Percentiles rank a stretch among this genome's conserved stretches.
phyloP scores from a whole-genome alignment of 2,113 vertebrate genomes.

The Hylia prasina region DNA sequence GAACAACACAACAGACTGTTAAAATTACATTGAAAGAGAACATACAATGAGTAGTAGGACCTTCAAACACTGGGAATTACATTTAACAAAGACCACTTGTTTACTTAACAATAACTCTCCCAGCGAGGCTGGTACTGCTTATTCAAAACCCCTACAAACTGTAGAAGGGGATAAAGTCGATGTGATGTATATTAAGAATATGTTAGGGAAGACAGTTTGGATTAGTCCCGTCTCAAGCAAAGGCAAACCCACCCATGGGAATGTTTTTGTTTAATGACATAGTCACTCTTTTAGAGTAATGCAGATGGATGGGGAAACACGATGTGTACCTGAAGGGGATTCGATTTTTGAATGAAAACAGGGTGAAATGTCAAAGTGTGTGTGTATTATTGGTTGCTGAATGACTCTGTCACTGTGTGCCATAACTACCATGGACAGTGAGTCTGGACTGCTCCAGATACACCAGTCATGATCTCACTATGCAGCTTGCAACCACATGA shows the following conservation, averaged over 20 bases:
- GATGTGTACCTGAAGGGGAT: not conserved
- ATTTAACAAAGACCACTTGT: not conserved
- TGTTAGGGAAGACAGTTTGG: not conserved
- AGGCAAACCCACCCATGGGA: rapidly evolving
- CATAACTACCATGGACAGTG: not conserved
- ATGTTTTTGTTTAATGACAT: too few relatives aligned
- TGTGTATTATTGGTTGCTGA: too few relatives aligned
- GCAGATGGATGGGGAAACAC: not conserved
- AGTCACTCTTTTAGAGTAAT: too few relatives aligned
- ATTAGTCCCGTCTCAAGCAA: not conserved
- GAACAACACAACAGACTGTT: not conserved
- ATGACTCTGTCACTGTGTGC: not conserved
- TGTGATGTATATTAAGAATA: not conserved
- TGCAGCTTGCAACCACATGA: too few relatives aligned
- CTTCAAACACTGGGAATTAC: not conserved
- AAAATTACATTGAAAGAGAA: not conserved
- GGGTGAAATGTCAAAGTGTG: too few relatives aligned
- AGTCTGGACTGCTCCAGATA: not conserved
- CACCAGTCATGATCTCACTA: rapidly evolving
- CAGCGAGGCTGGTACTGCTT: not conserved
- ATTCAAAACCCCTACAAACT: not conserved
- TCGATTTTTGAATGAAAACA: not conserved
- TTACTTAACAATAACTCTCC: not conserved
- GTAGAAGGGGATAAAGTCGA: not conserved
- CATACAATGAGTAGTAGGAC: not conserved